Evolutionary conservation across 1,140 invertebrate species (phyloP).

Genomic region (Oryzaephilus surinamensis): DNA sequence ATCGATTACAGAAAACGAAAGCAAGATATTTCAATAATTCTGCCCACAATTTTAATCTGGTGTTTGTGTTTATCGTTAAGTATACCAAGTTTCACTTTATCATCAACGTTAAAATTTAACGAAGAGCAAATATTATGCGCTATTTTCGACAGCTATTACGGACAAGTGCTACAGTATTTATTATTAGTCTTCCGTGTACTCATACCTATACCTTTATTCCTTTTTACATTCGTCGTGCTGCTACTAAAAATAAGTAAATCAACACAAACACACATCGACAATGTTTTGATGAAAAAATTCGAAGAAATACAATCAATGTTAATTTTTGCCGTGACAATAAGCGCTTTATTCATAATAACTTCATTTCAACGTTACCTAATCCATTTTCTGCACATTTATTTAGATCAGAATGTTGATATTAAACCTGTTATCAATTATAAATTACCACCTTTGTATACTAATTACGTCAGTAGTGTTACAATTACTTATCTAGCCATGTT

Average conservation of each 20-base stretch:
- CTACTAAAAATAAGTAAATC: slow-evolving; percentile 21
- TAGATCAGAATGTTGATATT: slow-evolving; percentile 9
- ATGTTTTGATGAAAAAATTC: slow-evolving; percentile 23
- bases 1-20: slow-evolving; percentile 38
- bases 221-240: slow-evolving; percentile 22
- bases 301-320: slow-evolving; percentile 22
- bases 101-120: slow-evolving; percentile 23
- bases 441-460: slow-evolving; percentile 24
- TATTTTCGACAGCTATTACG: slow-evolving; percentile 23
- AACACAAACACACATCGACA: slow-evolving; percentile 19
- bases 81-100: slow-evolving; percentile 40
- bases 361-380: slow-evolving; percentile 28
- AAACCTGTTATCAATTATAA: slow-evolving; percentile 18
- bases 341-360: slow-evolving; percentile 19
- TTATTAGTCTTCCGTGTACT: slow-evolving; percentile 24
- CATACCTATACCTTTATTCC: slow-evolving; percentile 23
- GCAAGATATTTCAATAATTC: slow-evolving; percentile 36
- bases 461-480: slow-evolving; percentile 14
- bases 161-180: slow-evolving; percentile 23
- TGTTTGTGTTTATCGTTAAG: slow-evolving; percentile 42
- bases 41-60: slow-evolving; percentile 43
- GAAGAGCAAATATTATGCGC: slow-evolving; percentile 23
- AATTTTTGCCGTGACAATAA: slow-evolving; percentile 24
- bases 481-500: slow-evolving; percentile 23
- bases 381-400: slow-evolving; percentile 20